Evolutionary conservation across 2,888 invertebrate genomes (phyloP), one percentile per base, ranked within the genome.

Genomic region (Cryptops parisi): DNA sequence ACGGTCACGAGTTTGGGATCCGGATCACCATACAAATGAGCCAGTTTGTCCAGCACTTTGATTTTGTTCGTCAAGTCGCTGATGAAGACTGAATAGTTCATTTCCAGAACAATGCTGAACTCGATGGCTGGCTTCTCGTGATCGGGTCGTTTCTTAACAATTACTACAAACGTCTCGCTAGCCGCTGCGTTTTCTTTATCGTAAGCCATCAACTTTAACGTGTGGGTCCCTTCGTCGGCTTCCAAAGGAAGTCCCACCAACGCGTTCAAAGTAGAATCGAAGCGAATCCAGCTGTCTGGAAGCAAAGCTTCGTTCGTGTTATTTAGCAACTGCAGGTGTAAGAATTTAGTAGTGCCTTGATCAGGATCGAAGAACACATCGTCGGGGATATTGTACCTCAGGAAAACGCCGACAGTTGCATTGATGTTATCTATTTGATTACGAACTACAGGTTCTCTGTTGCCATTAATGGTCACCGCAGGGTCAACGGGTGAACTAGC

Each of bases 361-460:
- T 90, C 87, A 0, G 81, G 81, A 72, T 91, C 91, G 68, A 81
- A 87, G 75, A 91, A 93, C 2, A 88, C 84, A 65, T 91, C 87
- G 77, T 81, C 78, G 9, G 87, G 87, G 58, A 91, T 87, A 68
- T 78, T 80, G 65, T 78, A 86, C 2, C 85, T 76, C 38, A 88
- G 77, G 61, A 91, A 72, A 63, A 84, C 81, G 22, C 91, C 91
- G 17, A 82, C 81, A 2, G 81, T 81, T 43, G 87, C 87, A 57
- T 83, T 81, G 53, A 91, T 76, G 56, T 80, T 79, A 72, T 88
- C 86, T 24, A 93, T 83, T 64, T 84, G 85, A 72, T 88, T 90
- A 57, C 87, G 74, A 2, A 86, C 76, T 62, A 82, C 75, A 2
- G 91, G 89, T 53, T 82, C 77, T 64, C 76, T 79, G 59, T 87